Evolutionary conservation across 2,797 vertebrate species (phyloP).

Genomic region (Cirrhinus molitorella): DNA sequence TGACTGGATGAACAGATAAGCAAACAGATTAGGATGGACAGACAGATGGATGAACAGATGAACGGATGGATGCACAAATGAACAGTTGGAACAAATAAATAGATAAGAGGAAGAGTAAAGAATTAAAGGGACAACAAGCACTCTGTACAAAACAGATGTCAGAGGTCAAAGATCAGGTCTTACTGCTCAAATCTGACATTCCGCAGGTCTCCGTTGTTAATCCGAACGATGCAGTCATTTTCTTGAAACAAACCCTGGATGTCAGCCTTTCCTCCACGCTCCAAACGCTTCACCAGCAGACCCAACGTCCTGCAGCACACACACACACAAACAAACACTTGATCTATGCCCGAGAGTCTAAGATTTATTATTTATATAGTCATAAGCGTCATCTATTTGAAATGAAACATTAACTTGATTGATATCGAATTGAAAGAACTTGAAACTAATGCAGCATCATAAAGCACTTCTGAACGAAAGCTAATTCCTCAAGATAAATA

Average conservation of each 20-base stretch:
- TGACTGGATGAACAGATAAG: neutral
- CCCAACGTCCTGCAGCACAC: constrained; percentile 79
- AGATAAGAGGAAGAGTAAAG: neutral
- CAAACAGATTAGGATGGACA: neutral
- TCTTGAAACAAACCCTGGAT: constrained; percentile 93
- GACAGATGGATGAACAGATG: neutral
- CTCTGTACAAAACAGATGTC: neutral
- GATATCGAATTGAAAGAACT: constrained; percentile 32
- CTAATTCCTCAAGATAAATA: constrained; percentile 38
- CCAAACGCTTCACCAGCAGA: constrained; percentile 87
- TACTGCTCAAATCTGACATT: constrained; percentile 96
- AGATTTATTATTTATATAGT: constrained; percentile 25
- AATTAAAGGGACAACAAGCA: neutral
- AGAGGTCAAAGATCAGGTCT: constrained; percentile 68
- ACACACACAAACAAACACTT: constrained; percentile 27
- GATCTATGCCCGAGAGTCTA: neutral
- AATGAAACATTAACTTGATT: constrained; percentile 32
- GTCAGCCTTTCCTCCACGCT: constrained; percentile 93
- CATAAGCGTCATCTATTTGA: constrained; percentile 29
- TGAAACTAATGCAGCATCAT: constrained; percentile 36
- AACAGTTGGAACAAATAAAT: neutral
- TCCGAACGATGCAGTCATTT: constrained; percentile 94
- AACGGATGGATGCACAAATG: neutral
- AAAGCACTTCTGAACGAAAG: constrained; percentile 31
- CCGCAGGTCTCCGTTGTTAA: constrained; percentile 92